Percentiles rank a stretch among this genome's conserved stretches.
These are phyloP conservation scores for Muraenolepis orangiensis DNA, from an alignment of 2,797 vertebrate genomes.

Conservation along the genomic window DNA sequence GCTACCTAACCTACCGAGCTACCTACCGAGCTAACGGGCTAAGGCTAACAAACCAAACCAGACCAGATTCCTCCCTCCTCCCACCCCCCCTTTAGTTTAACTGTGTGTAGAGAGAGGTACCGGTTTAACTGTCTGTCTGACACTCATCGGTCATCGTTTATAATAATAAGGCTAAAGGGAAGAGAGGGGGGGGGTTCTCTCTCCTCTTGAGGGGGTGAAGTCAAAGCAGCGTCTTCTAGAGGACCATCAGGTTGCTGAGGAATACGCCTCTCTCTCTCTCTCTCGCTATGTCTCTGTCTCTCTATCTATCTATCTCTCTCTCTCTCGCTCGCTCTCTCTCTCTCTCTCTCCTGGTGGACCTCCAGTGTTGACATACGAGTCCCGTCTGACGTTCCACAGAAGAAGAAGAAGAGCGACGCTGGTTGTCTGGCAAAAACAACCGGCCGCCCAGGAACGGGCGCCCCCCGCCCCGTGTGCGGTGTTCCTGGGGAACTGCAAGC, in stretches of 20 bases:
- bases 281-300: too few species aligned
- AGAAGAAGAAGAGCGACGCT: slow-evolving; percentile 59
- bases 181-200: too few species aligned
- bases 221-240: slow-evolving; percentile 28
- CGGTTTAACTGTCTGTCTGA: slow-evolving; percentile 53
- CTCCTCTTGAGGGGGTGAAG: background rate
- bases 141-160: slow-evolving; percentile 67
- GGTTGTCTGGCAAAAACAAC: slow-evolving; percentile 56
- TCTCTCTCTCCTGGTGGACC: too few species aligned
- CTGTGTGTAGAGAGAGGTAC: slow-evolving; percentile 51
- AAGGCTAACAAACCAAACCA: slow-evolving; percentile 56
- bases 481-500: background rate
- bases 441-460: slow-evolving; percentile 52
- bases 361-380: slow-evolving; percentile 70
- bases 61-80: slow-evolving; percentile 20
- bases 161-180: slow-evolving; percentile 30
- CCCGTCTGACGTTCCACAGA: slow-evolving; percentile 54
- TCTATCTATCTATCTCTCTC: too few species aligned
- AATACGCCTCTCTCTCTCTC: slow-evolving; percentile 55
- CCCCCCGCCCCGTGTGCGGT: slow-evolving; percentile 59
- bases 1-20: too few species aligned
- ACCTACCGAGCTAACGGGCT: slow-evolving; percentile 43
- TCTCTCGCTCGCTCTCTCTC: too few species aligned
- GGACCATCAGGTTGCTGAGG: slow-evolving; percentile 32
- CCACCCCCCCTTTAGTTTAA: slow-evolving; percentile 41